Conservation (phyloP, 2,888 invertebrate species). For the Drosophila lutescens region DNA sequence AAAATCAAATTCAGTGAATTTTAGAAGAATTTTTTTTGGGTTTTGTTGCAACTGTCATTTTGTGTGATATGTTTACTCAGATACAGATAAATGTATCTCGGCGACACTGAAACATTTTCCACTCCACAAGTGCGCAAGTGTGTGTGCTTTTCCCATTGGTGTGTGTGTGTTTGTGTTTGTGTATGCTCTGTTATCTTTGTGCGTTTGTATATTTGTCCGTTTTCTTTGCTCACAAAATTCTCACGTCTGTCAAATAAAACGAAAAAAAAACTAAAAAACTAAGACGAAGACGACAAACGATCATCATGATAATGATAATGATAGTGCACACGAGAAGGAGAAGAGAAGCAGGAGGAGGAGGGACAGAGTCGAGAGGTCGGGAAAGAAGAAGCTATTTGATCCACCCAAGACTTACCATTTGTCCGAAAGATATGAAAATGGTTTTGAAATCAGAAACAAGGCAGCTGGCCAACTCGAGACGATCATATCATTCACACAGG, state of each 20-base stretch:
- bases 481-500: conserved; percentile 1
- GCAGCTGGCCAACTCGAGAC: background rate
- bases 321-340: conserved; percentile 12
- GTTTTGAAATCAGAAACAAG: conserved; percentile 2
- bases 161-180: conserved; percentile 4
- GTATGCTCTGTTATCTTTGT: conserved; percentile 69
- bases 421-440: conserved; percentile 8
- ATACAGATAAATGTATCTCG: background rate
- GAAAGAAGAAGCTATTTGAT: conserved; percentile 21
- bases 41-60: conserved; percentile 11
- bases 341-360: background rate
- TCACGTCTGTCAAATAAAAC: conserved; percentile 69
- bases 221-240: conserved; percentile 73
- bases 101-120: conserved; percentile 30
- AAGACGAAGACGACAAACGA: conserved; percentile 27
- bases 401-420: conserved; percentile 14
- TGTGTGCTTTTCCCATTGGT: conserved; percentile 12
- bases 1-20: background rate
- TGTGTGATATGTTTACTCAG: conserved; percentile 1
- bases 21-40: background rate
- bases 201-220: conserved; percentile 40
- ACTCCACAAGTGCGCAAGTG: conserved; percentile 6
- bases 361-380: background rate
- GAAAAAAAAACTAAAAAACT: conserved; percentile 22
- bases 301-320: conserved; percentile 30